phyloP scores from a whole-genome alignment of 2,888 invertebrate species.

The Gnatocerus cornutus region DNA sequence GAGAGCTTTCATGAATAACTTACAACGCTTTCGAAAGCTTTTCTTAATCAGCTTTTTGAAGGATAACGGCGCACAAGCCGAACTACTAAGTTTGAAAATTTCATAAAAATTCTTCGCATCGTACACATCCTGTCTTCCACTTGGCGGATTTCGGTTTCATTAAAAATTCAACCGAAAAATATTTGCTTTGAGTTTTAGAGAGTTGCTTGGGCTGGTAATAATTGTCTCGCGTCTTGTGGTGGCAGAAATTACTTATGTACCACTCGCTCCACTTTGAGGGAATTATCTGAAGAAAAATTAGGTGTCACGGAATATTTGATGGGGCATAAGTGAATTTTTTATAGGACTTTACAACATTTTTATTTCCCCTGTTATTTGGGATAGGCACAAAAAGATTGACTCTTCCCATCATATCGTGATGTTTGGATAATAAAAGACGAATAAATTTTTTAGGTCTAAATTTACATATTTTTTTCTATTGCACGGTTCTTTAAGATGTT shows the following conservation, averaged over 20 bases:
- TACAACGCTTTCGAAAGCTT: conserved; percentile 51
- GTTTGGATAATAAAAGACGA: conserved; percentile 37
- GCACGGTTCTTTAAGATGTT: conserved; percentile 14
- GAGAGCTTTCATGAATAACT: conserved; percentile 50
- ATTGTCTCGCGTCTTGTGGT: conserved; percentile 21
- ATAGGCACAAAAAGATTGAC: conserved; percentile 28
- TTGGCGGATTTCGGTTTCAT: conserved; percentile 27
- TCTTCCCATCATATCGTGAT: conserved; percentile 19
- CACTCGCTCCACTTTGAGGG: not conserved
- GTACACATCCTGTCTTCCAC: conserved; percentile 23
- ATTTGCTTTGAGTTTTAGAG: conserved; percentile 33
- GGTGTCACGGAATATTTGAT: conserved; percentile 15
- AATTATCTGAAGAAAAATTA: conserved; percentile 19
- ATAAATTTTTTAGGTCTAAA: conserved; percentile 26
- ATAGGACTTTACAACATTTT: conserved; percentile 33
- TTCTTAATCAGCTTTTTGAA: conserved; percentile 52
- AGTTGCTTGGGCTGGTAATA: conserved; percentile 28
- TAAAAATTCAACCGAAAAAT: conserved; percentile 45
- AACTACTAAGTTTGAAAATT: conserved; percentile 39
- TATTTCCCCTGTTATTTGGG: conserved; percentile 39
- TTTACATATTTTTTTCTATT: conserved; percentile 29
- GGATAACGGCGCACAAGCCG: conserved; percentile 38
- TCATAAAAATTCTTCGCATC: conserved; percentile 46
- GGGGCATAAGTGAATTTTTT: conserved; percentile 22
- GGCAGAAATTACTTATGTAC: conserved; percentile 11